Percentiles rank a stretch among this genome's conserved stretches.
phyloP scores from a whole-genome alignment of 2,888 invertebrate genomes.

The Dasysyrphus albostriatus region DNA sequence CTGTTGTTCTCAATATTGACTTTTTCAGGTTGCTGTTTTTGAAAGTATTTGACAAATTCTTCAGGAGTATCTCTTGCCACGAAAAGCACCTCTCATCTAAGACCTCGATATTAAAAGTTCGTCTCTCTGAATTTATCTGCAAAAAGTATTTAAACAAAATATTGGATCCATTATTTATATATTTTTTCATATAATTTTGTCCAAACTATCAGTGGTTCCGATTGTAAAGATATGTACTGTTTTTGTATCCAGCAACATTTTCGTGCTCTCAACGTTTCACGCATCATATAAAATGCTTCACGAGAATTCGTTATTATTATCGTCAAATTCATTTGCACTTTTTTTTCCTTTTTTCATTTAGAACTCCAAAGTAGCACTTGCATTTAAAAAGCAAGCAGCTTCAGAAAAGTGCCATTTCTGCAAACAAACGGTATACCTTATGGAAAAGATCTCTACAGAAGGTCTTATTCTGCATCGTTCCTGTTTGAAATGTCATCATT shows the following conservation, averaged over 20 bases:
- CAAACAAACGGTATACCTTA: conserved; percentile 95
- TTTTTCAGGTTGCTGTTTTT: no score
- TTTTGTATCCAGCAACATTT: conserved; percentile 24
- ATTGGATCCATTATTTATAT: conserved; percentile 35
- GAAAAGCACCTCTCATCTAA: no score
- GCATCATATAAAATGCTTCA: conserved; percentile 48
- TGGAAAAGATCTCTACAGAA: conserved; percentile 95
- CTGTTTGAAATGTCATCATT: conserved; percentile 97
- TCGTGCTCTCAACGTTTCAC: conserved; percentile 31
- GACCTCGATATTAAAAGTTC: background rate
- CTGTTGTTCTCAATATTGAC: no score
- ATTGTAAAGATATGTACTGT: conserved; percentile 1
- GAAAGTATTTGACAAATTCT: no score
- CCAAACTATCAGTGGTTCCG: conserved; percentile 9
- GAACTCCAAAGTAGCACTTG: conserved; percentile 86
- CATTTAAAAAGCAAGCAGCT: conserved; percentile 87
- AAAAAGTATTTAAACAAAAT: background rate
- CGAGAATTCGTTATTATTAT: background rate
- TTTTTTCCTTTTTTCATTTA: conserved; percentile 78
- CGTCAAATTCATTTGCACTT: conserved; percentile 2
- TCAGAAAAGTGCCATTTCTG: conserved; percentile 95
- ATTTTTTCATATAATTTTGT: conserved; percentile 24
- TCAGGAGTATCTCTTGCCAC: no score
- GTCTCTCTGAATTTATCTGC: conserved; percentile 32
- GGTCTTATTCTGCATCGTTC: conserved; percentile 95